These are phyloP conservation scores for Polia nebulosa DNA, from an alignment of 2,888 invertebrate species.

Conservation along the genomic window DNA sequence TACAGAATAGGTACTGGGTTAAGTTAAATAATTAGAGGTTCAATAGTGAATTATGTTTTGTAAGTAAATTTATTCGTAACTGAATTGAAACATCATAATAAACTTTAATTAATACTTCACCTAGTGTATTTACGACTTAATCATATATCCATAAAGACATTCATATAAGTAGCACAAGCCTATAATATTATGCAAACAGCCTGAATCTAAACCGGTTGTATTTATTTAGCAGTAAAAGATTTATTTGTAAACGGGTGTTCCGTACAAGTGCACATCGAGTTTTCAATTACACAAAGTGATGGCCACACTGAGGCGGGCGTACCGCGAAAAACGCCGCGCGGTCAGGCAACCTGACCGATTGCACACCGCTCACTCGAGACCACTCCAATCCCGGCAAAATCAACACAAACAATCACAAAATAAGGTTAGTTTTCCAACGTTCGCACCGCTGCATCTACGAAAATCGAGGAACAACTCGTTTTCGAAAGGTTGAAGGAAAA, in stretches of 20 bases:
- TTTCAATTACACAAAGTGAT: slow-evolving; percentile 91
- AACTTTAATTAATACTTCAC: not conserved
- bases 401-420: slow-evolving; percentile 77
- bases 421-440: slow-evolving; percentile 81
- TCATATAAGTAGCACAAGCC: not conserved
- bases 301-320: slow-evolving; percentile 82
- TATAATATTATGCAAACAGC: slow-evolving; percentile 42
- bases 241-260: slow-evolving; percentile 86
- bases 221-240: slow-evolving; percentile 77
- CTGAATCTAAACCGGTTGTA: slow-evolving; percentile 53
- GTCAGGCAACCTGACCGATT: slow-evolving; percentile 86
- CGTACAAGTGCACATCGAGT: slow-evolving; percentile 88
- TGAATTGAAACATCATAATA: not conserved
- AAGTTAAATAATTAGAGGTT: not conserved
- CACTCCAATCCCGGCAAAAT: slow-evolving; percentile 72
- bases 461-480: slow-evolving; percentile 87
- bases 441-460: slow-evolving; percentile 69
- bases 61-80: not conserved
- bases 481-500: slow-evolving; percentile 89
- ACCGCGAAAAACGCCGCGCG: slow-evolving; percentile 86
- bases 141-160: not conserved
- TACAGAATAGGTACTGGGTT: not conserved
- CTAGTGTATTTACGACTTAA: not conserved
- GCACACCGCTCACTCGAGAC: slow-evolving; percentile 79
- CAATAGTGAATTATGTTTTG: not conserved